Conservation (phyloP, 2,113 vertebrate species). For the Pseudorhombus dupliciocellatus region DNA sequence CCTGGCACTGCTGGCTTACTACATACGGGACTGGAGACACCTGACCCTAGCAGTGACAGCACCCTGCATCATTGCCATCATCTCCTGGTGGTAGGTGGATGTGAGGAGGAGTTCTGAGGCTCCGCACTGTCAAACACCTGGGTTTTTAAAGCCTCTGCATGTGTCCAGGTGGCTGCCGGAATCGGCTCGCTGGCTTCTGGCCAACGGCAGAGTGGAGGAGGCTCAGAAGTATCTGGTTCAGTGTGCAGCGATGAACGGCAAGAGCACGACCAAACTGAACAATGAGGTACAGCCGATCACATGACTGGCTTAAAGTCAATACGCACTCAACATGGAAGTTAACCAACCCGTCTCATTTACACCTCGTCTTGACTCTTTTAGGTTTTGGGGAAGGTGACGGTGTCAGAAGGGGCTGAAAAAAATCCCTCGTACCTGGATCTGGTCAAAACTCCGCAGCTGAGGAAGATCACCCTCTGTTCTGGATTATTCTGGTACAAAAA, state of each 20-base stretch:
- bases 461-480: slow-evolving; percentile 77
- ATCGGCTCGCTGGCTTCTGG: slow-evolving; percentile 74
- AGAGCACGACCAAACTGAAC: slow-evolving; percentile 32
- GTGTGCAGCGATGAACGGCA: slow-evolving; percentile 69
- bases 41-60: slow-evolving; percentile 81
- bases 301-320: too few relatives aligned
- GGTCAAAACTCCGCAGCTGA: slow-evolving; percentile 76
- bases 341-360: not conserved
- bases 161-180: slow-evolving; percentile 75
- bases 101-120: not conserved
- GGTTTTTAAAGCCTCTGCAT: not conserved
- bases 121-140: not conserved
- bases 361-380: slow-evolving; percentile 18
- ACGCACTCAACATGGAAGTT: too few relatives aligned
- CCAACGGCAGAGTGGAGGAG: slow-evolving; percentile 58
- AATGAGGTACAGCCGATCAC: slow-evolving; percentile 45
- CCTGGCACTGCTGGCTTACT: slow-evolving; percentile 82
- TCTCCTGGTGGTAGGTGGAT: slow-evolving; percentile 83
- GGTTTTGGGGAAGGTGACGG: slow-evolving; percentile 61
- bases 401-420: slow-evolving; percentile 41
- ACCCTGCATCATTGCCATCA: slow-evolving; percentile 80
- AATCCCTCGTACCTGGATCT: slow-evolving; percentile 81
- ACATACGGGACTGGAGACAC: slow-evolving; percentile 86
- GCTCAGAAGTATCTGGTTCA: slow-evolving; percentile 60
- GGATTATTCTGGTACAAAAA: slow-evolving; percentile 78